Base-by-base conservation (phyloP, 2,797 vertebrate species). In the Taenioides sp. region DNA sequence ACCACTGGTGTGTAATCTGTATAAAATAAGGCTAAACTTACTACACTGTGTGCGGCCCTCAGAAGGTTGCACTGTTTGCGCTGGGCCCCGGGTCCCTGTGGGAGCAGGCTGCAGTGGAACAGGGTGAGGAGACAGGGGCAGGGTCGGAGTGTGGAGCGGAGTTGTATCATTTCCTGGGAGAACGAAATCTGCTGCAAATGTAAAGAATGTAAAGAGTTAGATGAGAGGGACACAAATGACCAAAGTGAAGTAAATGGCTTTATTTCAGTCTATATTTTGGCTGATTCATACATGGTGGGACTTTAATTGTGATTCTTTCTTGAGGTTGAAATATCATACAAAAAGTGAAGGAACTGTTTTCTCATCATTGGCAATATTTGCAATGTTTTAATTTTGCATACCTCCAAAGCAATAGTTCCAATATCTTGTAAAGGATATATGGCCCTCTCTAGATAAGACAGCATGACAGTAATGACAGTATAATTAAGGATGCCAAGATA, bases 71-170 rank as follows among this genome's bases (percentile, higher is more conserved):
- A 75, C 55, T 43, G 71, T 40, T 40, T 76, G 70, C 7, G 64
- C 70, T 34, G 69, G 64, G 16, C 23, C 11, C 20, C 52, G 63
- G 6, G 34, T 52, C 27, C n/a, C 50, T 65, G 61, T 23, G 25
- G 61, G 5, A 7, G 49, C 62, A 61, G 65, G 52, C 20, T 67
- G 25, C 40, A 37, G 57, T 57, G 68, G 52, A 3, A 23, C 50
- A 34, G 47, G 87, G 55, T 87, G 86, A 72, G 93, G 94, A 34
- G 93, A 94, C 70, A 94, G 27, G 0, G 93, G 92, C 6, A 95
- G 81, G 58, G 91, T 93, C 9, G 94, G 94, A 43, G 94, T 95
- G 88, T 95, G 94, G 49, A 95, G 92, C 9, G 92, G 92, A 7
- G 92, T 85, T 70, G 74, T 89, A 75, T 95, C 93, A 68, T 75